Conservation (phyloP, 2,797 vertebrate genomes). For the Eidolon dupreanum region DNA sequence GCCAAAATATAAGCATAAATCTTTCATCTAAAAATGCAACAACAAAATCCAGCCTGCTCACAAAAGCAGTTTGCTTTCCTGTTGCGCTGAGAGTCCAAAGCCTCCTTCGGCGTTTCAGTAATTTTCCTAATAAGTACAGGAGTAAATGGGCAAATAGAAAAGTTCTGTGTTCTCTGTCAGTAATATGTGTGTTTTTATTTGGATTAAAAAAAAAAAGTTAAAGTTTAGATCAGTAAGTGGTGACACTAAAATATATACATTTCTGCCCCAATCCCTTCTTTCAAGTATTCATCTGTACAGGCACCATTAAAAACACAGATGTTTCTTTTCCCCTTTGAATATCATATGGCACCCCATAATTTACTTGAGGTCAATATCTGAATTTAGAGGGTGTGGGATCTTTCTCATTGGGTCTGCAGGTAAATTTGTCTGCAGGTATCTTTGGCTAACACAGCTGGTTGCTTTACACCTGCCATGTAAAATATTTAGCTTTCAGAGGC, state of each 20-base stretch:
- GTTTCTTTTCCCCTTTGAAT: neutral
- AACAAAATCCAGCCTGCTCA: slow-evolving; percentile 22
- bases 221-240: neutral
- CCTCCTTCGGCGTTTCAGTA: neutral
- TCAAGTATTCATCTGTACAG: neutral
- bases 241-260: neutral
- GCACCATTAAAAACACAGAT: neutral
- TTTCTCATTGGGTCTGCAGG: neutral
- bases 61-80: slow-evolving; percentile 52
- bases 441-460: neutral
- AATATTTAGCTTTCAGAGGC: neutral
- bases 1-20: slow-evolving; percentile 62
- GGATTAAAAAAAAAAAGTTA: neutral
- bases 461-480: neutral
- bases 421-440: neutral
- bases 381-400: neutral
- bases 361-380: neutral
- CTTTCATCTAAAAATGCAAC: slow-evolving; percentile 53
- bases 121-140: slow-evolving; percentile 39
- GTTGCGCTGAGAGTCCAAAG: neutral
- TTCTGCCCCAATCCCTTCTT: neutral
- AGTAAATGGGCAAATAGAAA: neutral
- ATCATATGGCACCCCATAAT: neutral
- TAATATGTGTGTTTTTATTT: neutral
- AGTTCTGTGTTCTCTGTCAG: neutral